phyloP scores from a whole-genome alignment of 2,797 vertebrate genomes.

The Brotula barbata region DNA sequence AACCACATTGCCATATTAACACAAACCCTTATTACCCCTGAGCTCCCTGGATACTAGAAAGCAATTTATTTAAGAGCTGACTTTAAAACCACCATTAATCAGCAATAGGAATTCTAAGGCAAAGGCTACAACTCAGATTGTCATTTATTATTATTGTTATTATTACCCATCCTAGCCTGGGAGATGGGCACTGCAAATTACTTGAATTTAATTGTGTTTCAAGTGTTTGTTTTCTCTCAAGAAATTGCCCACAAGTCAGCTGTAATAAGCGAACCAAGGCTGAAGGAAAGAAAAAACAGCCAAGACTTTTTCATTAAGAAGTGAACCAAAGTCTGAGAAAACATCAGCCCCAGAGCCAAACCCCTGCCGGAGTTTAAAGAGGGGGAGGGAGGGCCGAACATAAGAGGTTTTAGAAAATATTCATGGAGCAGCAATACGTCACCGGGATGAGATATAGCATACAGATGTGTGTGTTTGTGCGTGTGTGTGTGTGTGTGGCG shows the following conservation, averaged over 20 bases:
- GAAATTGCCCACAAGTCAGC: slow-evolving; percentile 7
- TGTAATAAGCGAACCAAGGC: slow-evolving; percentile 20
- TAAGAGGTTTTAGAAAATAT: background rate
- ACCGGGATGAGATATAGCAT: background rate
- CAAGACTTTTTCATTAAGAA: slow-evolving; percentile 25
- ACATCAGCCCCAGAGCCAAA: background rate
- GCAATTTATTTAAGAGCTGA: slow-evolving; percentile 29
- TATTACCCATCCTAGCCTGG: slow-evolving; percentile 1
- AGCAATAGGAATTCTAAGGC: slow-evolving; percentile 16
- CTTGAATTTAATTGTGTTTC: slow-evolving; percentile 54
- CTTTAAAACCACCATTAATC: slow-evolving; percentile 36
- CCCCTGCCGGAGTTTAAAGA: background rate
- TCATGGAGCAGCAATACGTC: background rate
- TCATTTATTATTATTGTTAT: slow-evolving; percentile 11
- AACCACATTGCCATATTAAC: background rate
- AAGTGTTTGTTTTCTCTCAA: slow-evolving; percentile 53
- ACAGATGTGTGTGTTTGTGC: slow-evolving; percentile 7
- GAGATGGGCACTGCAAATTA: slow-evolving; percentile 18
- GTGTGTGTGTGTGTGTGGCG: background rate
- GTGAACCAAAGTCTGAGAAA: slow-evolving; percentile 2
- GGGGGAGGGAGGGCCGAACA: background rate
- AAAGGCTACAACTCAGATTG: slow-evolving; percentile 5
- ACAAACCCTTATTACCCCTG: background rate
- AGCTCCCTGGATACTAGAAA: slow-evolving; percentile 17
- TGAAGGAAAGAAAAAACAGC: slow-evolving; percentile 7